A percentile compares a stretch with the other conserved stretches of the same genome.
Evolutionary conservation across 2,888 invertebrate genomes (phyloP).

Genomic region (Agonopterix alstromeriana): DNA sequence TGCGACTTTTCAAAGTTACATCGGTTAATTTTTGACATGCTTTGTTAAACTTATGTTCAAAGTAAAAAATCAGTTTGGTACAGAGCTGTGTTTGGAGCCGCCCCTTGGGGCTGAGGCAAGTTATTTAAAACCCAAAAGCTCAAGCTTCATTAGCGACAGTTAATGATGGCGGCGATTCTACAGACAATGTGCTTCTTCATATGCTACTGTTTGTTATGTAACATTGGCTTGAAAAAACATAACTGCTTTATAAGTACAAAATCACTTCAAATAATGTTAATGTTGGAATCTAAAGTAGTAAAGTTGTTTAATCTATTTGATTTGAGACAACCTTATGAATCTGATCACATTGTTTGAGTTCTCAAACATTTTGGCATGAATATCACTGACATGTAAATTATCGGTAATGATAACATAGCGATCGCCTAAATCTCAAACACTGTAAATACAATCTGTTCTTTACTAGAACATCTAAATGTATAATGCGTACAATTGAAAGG

Average conservation of each 20-base stretch:
- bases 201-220: constrained; percentile 40
- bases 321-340: too few species aligned
- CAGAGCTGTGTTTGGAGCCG: constrained; percentile 38
- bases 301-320: too few species aligned
- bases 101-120: constrained; percentile 53
- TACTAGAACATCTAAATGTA: constrained; percentile 5
- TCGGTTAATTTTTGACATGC: constrained; percentile 49
- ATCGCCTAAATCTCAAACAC: too few species aligned
- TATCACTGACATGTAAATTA: too few species aligned
- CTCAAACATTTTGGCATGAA: too few species aligned
- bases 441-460: background rate
- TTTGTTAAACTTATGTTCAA: constrained; percentile 54
- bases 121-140: constrained; percentile 71
- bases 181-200: constrained; percentile 42
- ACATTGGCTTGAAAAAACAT: constrained; percentile 26
- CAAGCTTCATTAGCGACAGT: constrained; percentile 73
- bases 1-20: constrained; percentile 52
- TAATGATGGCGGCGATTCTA: constrained; percentile 67
- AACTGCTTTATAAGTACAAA: background rate
- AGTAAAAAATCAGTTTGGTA: constrained; percentile 58
- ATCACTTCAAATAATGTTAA: too few species aligned
- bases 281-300: too few species aligned
- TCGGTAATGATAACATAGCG: too few species aligned
- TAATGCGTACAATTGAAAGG: constrained; percentile 43
- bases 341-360: too few species aligned